phyloP scores from a whole-genome alignment of 1,140 invertebrate genomes.

The Camponotus floridanus region DNA sequence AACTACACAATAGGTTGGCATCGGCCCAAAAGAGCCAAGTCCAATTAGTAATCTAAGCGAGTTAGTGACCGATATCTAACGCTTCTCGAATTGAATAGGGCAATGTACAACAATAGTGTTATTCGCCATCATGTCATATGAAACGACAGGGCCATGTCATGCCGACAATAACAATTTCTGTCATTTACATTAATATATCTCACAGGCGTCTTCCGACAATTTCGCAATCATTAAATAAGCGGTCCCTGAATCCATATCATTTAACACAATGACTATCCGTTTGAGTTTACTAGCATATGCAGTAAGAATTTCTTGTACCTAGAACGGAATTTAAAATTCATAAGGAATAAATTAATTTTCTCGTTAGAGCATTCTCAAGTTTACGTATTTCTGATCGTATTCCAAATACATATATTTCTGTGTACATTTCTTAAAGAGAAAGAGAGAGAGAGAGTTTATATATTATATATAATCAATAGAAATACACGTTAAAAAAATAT shows the following conservation, averaged over 20 bases:
- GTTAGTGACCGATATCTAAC: conserved; percentile 38
- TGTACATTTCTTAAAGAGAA: too few species aligned
- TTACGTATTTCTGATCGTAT: background rate
- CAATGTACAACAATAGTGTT: conserved; percentile 26
- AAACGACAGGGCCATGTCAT: conserved; percentile 40
- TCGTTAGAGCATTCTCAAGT: background rate
- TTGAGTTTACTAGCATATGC: background rate
- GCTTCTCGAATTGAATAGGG: conserved; percentile 49
- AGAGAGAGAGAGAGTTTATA: background rate
- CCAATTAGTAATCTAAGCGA: conserved; percentile 30
- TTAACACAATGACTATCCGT: conserved; percentile 21
- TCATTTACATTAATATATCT: conserved; percentile 52
- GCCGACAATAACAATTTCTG: conserved; percentile 50
- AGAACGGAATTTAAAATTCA: background rate
- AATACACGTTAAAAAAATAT: too few species aligned
- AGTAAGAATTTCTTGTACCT: background rate
- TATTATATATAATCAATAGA: background rate
- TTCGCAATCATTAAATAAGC: conserved; percentile 43
- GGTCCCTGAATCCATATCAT: conserved; percentile 16
- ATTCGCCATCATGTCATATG: conserved; percentile 27
- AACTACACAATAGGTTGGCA: background rate
- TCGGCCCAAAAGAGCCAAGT: background rate
- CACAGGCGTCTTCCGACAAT: conserved; percentile 52
- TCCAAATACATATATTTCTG: conserved; percentile 1
- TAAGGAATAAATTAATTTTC: conserved; percentile 13